Percentiles rank a stretch among this genome's conserved stretches.
Conservation (phyloP, 2,888 invertebrate species). For the Tipula helvola region DNA sequence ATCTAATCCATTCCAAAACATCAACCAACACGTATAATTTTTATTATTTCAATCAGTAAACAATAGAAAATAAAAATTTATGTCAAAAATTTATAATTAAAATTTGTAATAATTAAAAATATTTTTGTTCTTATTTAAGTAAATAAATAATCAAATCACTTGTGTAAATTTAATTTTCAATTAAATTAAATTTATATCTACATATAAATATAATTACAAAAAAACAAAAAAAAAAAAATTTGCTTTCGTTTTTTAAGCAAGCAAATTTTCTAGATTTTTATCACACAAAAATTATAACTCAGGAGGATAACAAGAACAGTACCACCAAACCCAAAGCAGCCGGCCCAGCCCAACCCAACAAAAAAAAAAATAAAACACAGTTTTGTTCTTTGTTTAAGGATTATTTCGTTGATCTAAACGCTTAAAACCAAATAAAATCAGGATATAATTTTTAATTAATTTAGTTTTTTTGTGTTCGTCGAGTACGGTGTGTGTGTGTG, state of each 20-base stretch:
- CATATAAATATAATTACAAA: neutral
- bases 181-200: conserved; percentile 4
- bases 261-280: neutral
- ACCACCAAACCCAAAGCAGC: neutral
- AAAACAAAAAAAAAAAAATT: neutral
- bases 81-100: neutral
- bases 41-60: neutral
- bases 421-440: conserved; percentile 4
- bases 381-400: neutral
- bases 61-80: neutral
- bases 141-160: conserved; percentile 4
- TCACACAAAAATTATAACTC: neutral
- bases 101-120: neutral
- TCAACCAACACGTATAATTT: neutral
- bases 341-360: neutral
- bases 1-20: neutral
- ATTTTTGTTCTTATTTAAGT: neutral
- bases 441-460: conserved; percentile 4
- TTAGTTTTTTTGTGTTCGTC: neutral
- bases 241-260: neutral
- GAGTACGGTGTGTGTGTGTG: neutral
- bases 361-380: neutral
- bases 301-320: neutral
- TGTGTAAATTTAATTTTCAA: neutral
- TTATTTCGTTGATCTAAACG: conserved; percentile 4